Conservation (phyloP, 2,797 vertebrate species). For the Tenualosa thibaudeaui region DNA sequence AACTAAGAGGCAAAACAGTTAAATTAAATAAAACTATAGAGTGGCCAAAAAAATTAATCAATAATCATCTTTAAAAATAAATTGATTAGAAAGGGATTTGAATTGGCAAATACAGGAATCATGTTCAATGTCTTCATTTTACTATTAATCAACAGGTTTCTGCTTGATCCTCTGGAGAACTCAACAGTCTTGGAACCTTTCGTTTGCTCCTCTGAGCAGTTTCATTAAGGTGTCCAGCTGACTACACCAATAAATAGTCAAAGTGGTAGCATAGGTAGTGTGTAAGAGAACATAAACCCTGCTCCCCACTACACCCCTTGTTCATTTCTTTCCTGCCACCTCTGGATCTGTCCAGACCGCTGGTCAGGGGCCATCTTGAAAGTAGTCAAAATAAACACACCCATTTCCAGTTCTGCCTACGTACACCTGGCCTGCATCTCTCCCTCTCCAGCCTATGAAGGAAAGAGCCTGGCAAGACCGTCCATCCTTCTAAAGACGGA, state of each 20-base stretch:
- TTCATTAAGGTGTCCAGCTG: conserved; percentile 14
- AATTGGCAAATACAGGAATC: neutral
- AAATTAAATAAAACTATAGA: conserved; percentile 23
- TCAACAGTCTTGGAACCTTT: neutral
- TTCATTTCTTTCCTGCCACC: neutral
- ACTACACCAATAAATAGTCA: conserved; percentile 55
- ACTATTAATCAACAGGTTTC: neutral
- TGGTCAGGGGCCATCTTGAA: neutral
- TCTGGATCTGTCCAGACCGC: neutral
- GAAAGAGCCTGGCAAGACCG: neutral
- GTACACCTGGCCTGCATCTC: neutral
- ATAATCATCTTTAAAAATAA: no score
- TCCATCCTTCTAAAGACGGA: neutral
- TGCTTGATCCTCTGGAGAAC: neutral
- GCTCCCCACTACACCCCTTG: no score
- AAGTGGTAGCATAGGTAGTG: neutral
- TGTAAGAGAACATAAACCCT: neutral
- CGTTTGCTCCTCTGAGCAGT: neutral
- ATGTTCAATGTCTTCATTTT: neutral
- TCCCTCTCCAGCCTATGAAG: neutral
- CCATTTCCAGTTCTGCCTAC: neutral
- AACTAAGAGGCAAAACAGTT: conserved; percentile 19
- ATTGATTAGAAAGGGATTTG: neutral
- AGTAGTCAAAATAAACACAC: neutral
- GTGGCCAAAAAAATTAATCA: neutral